phyloP scores from a whole-genome alignment of 1,140 invertebrate genomes.

The Capitella teleta region DNA sequence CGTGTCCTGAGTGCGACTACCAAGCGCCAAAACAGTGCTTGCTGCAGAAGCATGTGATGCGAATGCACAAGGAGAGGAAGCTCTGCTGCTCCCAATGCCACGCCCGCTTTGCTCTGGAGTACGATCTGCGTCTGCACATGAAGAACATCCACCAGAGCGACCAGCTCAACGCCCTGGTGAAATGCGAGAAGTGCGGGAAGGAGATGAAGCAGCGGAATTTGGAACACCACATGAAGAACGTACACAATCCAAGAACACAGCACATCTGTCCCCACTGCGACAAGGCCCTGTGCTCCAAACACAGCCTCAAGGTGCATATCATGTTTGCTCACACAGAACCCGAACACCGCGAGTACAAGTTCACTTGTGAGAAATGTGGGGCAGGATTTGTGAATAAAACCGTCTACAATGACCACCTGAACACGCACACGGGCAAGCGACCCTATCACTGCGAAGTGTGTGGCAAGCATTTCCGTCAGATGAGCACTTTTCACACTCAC shows the following conservation, averaged over 20 bases:
- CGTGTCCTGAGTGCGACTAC: not conserved
- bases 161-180: not conserved
- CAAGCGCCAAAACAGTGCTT: not conserved
- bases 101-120: not conserved
- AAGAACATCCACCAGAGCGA: not conserved
- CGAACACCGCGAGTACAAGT: not conserved
- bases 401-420: conserved; percentile 23
- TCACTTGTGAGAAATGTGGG: not conserved
- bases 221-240: not conserved
- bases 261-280: not conserved
- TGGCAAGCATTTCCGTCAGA: conserved; percentile 5
- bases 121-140: not conserved
- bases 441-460: conserved; percentile 43
- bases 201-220: conserved; percentile 1
- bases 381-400: not conserved
- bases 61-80: not conserved
- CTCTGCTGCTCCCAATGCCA: not conserved
- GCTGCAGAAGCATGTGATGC: not conserved
- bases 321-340: not conserved
- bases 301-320: not conserved
- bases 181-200: not conserved
- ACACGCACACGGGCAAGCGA: conserved; percentile 81
- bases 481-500: conserved; percentile 10
- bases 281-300: conserved; percentile 1
- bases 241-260: not conserved